Base-by-base conservation (phyloP, 2,797 vertebrate genomes). In the Tenualosa ilisha region DNA sequence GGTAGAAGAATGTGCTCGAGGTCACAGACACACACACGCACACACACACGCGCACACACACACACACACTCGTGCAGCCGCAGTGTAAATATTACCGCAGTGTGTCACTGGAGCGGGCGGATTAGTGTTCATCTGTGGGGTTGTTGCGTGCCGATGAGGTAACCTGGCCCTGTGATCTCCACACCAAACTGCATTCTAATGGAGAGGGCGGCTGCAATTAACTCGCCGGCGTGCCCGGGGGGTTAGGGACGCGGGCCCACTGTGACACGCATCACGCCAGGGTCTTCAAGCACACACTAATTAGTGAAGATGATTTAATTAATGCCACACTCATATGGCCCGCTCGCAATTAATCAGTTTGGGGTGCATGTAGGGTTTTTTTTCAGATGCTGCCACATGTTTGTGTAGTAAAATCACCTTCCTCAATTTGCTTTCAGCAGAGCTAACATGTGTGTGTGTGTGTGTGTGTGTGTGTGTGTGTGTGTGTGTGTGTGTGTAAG, bases 241-340 rank as follows among this genome's bases (percentile, higher is more conserved):
- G 94, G 94, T 93, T 91, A 91, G 89, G 93, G 93, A 95, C 94
- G 92, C 92, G 93, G 90, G 90, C 90, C 88, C 90, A 89, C 92
- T 92, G 86, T 92, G 92, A 93, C 93, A 90, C 86, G 84, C 87
- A 91, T 89, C 91, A 91, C 83, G 68, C 91, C 90, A 89, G 88
- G 91, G 88, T 92, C 93, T 86, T 90, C 90, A 91, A 87, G 87
- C 90, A 89, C 92, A 88, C 89, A 89, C 93, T 94, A 93, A 94
- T 95, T 94, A 93, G 89, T 86, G 91, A 91, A 92, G 93, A 95
- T 93, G 93, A 95, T 94, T 95, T 94, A 93, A 95, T 95, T 95
- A 95, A 95, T 94, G 93, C 93, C 91, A 89, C 91, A 88, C 92
- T 93, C 92, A 96, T 96, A 95, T 92, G 92, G 88, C 84, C 88